Conservation (phyloP, 2,797 vertebrate species). For the Pogonophryne albipinna region DNA sequence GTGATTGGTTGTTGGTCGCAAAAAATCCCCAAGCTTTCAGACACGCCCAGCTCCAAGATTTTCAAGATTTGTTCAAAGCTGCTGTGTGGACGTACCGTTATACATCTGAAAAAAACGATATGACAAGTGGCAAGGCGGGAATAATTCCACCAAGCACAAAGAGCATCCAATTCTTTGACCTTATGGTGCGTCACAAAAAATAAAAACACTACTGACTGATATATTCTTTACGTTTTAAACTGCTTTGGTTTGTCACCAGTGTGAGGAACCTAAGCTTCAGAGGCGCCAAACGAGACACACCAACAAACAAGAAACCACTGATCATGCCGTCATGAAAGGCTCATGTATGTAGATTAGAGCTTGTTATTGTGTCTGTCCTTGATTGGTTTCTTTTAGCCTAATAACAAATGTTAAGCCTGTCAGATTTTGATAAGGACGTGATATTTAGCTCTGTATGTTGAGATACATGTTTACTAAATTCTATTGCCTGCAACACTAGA, state of each 20-base stretch:
- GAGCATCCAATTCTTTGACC: slow-evolving; percentile 15
- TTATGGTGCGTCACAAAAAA: slow-evolving; percentile 14
- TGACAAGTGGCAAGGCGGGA: slow-evolving; percentile 5
- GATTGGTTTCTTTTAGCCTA: slow-evolving; percentile 10
- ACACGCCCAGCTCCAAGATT: too few species aligned
- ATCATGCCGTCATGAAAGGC: slow-evolving; percentile 30
- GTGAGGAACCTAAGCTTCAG: slow-evolving; percentile 21
- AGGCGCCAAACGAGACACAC: slow-evolving; percentile 31
- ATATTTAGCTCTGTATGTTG: neutral
- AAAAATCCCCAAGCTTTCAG: too few species aligned
- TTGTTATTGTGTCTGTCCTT: slow-evolving; percentile 13
- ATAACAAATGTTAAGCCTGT: neutral
- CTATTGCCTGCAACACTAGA: too few species aligned
- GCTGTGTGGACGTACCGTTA: too few species aligned
- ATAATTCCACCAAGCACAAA: slow-evolving; percentile 18
- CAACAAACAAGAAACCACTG: slow-evolving; percentile 47
- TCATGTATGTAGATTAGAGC: neutral
- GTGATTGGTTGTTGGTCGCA: too few species aligned
- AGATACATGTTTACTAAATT: neutral
- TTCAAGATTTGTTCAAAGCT: too few species aligned
- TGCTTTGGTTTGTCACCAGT: slow-evolving; percentile 48
- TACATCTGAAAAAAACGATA: slow-evolving; percentile 8
- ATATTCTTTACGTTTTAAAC: slow-evolving; percentile 16
- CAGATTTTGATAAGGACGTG: neutral
- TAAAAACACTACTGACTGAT: slow-evolving; percentile 29